Conservation (phyloP, 2,113 vertebrate genomes). For the Sinocyclocheilus anophthalmus region DNA sequence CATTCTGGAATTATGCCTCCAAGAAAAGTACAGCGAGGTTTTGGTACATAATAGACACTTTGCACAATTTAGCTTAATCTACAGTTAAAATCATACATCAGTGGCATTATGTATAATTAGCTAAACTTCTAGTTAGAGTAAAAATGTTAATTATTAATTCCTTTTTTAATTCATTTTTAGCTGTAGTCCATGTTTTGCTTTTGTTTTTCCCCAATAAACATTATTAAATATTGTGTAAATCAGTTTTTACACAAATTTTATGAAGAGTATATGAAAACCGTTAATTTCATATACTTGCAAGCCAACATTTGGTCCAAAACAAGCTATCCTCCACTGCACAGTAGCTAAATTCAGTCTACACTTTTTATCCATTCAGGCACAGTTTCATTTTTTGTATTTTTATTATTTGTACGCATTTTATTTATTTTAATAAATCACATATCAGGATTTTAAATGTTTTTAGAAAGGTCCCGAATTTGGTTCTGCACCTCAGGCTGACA, state of each 20-base stretch:
- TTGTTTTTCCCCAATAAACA: neutral
- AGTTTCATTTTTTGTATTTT: neutral
- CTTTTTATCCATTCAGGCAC: neutral
- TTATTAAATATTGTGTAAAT: neutral
- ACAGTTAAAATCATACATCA: neutral
- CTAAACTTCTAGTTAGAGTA: neutral
- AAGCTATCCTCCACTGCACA: neutral
- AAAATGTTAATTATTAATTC: neutral
- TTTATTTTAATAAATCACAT: neutral
- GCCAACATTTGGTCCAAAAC: neutral
- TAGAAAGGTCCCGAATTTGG: neutral
- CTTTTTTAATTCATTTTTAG: neutral
- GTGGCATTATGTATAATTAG: neutral
- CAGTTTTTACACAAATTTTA: neutral
- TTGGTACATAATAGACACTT: neutral
- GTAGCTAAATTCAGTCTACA: neutral
- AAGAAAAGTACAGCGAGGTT: neutral
- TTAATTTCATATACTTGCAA: neutral
- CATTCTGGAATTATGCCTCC: neutral
- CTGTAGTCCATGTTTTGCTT: neutral
- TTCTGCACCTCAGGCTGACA: neutral
- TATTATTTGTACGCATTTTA: neutral
- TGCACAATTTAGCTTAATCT: neutral
- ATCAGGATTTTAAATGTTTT: neutral
- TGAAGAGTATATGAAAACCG: neutral